phyloP scores from a whole-genome alignment of 2,888 invertebrate genomes.

The Nyleta sp. region DNA sequence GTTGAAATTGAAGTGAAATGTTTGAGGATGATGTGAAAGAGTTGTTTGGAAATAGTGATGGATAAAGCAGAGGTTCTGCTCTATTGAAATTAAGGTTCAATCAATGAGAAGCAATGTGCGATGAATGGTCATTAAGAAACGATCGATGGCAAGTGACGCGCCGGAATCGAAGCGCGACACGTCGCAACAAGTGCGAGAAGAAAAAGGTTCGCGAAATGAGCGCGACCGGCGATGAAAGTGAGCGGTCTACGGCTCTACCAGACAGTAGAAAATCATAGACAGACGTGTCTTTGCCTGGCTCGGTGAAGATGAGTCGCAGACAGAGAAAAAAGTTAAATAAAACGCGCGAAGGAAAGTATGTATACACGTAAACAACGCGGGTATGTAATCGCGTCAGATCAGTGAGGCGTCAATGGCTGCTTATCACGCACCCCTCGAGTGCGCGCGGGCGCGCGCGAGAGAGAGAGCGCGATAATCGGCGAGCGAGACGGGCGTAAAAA shows the following conservation, averaged over 20 bases:
- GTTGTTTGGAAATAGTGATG: too few species aligned
- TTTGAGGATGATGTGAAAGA: too few species aligned
- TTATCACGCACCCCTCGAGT: constrained; percentile 63
- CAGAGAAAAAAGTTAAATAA: constrained; percentile 57
- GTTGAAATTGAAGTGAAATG: too few species aligned
- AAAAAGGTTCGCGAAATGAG: constrained; percentile 1
- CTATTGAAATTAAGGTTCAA: too few species aligned
- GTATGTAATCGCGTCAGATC: constrained; percentile 78
- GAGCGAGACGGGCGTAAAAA: constrained; percentile 29
- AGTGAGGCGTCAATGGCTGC: constrained; percentile 74
- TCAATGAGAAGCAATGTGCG: too few species aligned
- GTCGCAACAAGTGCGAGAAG: constrained; percentile 25
- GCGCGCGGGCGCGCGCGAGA: constrained; percentile 33
- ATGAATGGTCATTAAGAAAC: too few species aligned
- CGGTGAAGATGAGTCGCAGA: constrained; percentile 50
- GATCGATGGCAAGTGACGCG: too few species aligned
- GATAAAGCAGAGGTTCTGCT: too few species aligned
- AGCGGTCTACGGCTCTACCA: constrained; percentile 10
- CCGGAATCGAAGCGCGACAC: too few species aligned
- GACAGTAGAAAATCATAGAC: constrained; percentile 38
- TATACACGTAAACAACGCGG: constrained; percentile 68
- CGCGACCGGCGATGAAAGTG: constrained; percentile 10
- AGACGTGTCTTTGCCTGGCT: constrained; percentile 30
- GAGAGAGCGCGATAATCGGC: too few species aligned
- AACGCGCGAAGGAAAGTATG: constrained; percentile 60